Evolutionary conservation across 2,113 vertebrate genomes (phyloP).

Genomic region (Varanus komodoensis): DNA sequence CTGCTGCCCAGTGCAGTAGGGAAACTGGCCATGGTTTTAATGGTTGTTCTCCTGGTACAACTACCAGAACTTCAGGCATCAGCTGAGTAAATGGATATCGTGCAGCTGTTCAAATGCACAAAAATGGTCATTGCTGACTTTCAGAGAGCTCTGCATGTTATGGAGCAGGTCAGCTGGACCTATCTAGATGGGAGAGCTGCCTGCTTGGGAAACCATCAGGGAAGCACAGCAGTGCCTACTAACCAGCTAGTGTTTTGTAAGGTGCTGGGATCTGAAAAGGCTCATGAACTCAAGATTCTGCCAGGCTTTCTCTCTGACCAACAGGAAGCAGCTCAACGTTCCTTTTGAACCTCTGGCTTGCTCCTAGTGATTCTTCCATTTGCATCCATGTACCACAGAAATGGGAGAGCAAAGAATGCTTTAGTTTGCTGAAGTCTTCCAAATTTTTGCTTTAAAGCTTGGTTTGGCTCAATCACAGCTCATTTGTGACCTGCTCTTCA

Average conservation of each 20-base stretch:
- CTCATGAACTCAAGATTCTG: not conserved
- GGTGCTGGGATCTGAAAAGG: not conserved
- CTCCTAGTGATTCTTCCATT: not conserved
- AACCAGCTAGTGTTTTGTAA: not conserved
- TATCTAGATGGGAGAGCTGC: not conserved
- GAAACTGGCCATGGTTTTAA: not conserved
- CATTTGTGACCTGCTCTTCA: too few relatives aligned
- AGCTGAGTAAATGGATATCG: not conserved
- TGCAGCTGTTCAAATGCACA: not conserved
- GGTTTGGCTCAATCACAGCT: too few relatives aligned
- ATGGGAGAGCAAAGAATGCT: too few relatives aligned
- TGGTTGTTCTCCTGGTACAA: not conserved
- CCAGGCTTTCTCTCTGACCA: not conserved
- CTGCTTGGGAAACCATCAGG: too few relatives aligned
- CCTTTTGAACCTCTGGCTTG: not conserved
- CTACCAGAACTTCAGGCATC: not conserved
- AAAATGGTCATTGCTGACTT: not conserved
- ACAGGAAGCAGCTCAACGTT: not conserved
- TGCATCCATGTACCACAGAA: not conserved
- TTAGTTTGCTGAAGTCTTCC: too few relatives aligned
- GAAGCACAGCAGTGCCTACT: not conserved
- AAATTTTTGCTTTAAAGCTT: too few relatives aligned
- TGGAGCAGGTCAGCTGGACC: not conserved
- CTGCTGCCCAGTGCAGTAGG: too few relatives aligned
- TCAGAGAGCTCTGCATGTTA: not conserved